Base-by-base conservation (phyloP, 1,140 invertebrate genomes). In the Drosophila azteca region DNA sequence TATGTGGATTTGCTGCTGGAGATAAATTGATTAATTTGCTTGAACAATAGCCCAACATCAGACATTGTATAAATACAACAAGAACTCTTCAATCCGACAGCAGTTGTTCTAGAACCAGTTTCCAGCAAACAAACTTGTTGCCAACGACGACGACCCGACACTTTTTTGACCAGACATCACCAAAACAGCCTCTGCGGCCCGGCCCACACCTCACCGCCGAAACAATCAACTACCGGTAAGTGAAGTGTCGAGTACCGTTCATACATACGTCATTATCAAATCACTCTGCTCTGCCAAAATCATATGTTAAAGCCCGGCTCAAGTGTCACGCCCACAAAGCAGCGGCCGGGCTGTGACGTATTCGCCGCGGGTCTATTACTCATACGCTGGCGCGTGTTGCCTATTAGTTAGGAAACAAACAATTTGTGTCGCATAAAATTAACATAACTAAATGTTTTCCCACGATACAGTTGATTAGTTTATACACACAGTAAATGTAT, bases 21-120 rank as follows among this genome's bases (percentile, higher is more conserved):
- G 75, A 88, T 76, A 83, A 83, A 83, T 69, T 88, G 71, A 88
- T 87, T 83, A 83, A 85, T 88, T 83, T 79, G 76, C 57, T 17
- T 22, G 43, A 20, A 46, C 48, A 49, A 39, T 48, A 49, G 58
- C 39, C 50, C 64, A 54, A 44, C 50, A 50, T 45, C 61, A 58
- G 55, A 43, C 43, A 49, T 46, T 58, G 64, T 83, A 88, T 88
- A 88, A 88, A 88, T 89, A 88, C 83, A 63, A 64, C 73, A 88
- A 88, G 83, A 88, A 83, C 79, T 88, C 75, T 87, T 75, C 83
- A 79, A 58, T 79, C 35, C 45, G 61, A 49, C 53, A 77, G 58
- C 46, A 83, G 80, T 79, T 54, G 43, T 48, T 60, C 43, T 67
- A 73, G 59, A 88, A 88, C 83, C 71, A 73, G 83, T 88, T 88